Base-by-base conservation (phyloP, 2,888 invertebrate species). In the Mystacides longicornis region DNA sequence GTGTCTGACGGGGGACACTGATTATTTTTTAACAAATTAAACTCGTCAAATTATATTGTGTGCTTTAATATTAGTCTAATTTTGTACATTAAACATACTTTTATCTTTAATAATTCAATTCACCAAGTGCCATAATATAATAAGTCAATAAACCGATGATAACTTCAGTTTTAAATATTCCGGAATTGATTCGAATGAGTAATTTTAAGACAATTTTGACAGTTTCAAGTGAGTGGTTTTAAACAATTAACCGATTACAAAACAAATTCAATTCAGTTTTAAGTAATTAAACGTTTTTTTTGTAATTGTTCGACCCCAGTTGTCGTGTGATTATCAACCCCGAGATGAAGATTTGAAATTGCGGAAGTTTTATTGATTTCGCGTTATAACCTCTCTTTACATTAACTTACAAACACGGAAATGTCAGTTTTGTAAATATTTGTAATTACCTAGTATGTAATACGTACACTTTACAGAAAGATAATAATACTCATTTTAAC, bases 331-430 rank as follows among this genome's bases (percentile, higher is more conserved):
- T 50, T 51, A 50, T 33, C 48, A 43, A 54, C 47, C 42, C 21
- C 23, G 20, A 22, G 57, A 54, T 51, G 48, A 37, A n/a, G n/a
- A 51, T 54, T 68, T 68, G 71, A 70, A 75, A 76, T 75, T 77
- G 77, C 77, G 77, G 77, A 75, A 76, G 73, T 73, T 75, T 76
- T 77, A 77, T 77, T 72, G 77, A 77, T 77, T 77, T 66, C 69
- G 70, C 70, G 70, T 68, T 67, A 68, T 69, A 63, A 68, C 68
- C 67, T 64, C 66, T 69, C 57, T 56, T 57, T 54, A 49, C n/a
- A 20, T 3, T 14, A 19, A 3, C 18, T 3, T 20, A 11, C 7
- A 14, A 3, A 20, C 19, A 21, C 4, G 20, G 45, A 45, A 45
- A 45, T 19, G 45, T 45, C 45, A 45, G 5, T 45, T 45, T 45